A percentile compares a stretch with the other conserved stretches of the same genome.
Conservation (phyloP, 2,888 invertebrate species). For the Catocala nupta region DNA sequence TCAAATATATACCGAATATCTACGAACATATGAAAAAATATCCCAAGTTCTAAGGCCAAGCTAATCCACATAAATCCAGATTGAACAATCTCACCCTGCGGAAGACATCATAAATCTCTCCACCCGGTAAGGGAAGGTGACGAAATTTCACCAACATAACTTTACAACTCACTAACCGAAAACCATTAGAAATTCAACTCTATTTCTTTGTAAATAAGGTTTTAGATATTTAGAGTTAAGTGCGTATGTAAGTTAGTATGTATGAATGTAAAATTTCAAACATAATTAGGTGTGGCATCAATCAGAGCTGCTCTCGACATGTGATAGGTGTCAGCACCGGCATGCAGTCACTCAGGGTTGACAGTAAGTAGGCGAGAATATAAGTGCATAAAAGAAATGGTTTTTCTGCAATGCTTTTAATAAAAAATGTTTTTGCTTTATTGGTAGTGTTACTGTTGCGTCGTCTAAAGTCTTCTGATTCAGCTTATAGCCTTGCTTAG, state of each 20-base stretch:
- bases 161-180: background rate
- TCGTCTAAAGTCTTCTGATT: no score
- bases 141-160: conserved; percentile 34
- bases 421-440: no score
- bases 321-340: conserved; percentile 65
- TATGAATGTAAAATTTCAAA: conserved; percentile 58
- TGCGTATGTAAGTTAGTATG: conserved; percentile 25
- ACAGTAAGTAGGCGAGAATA: background rate
- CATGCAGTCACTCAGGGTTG: conserved; percentile 32
- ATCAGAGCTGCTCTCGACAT: conserved; percentile 62
- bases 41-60: conserved; percentile 14
- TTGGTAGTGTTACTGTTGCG: no score
- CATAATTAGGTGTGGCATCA: conserved; percentile 73
- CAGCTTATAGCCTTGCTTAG: no score
- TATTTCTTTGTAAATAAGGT: rapidly evolving
- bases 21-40: conserved; percentile 1
- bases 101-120: conserved; percentile 49
- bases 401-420: no score
- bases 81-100: conserved; percentile 40
- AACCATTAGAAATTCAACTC: conserved; percentile 12
- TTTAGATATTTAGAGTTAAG: background rate
- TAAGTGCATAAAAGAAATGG: no score
- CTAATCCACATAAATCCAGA: conserved; percentile 28
- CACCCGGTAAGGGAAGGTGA: conserved; percentile 31
- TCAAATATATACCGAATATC: background rate